phyloP scores from a whole-genome alignment of 2,888 invertebrate species.

The Conistra vaccinii region DNA sequence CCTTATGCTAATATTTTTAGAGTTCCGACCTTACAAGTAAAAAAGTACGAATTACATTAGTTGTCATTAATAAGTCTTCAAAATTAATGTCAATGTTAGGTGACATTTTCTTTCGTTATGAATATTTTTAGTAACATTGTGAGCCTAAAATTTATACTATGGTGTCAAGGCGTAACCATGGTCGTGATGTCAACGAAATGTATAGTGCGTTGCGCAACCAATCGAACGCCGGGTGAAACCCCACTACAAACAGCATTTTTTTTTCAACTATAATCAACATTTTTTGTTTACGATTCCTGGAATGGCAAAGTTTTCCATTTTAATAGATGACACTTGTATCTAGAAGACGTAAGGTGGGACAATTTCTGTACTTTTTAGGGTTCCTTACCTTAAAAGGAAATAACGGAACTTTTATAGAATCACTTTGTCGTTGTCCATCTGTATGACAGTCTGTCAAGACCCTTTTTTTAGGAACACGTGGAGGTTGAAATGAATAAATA shows the following conservation, averaged over 20 bases:
- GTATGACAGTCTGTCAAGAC: too few species aligned
- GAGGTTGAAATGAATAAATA: too few species aligned
- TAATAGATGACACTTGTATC: neutral
- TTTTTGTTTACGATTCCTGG: neutral
- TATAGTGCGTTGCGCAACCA: neutral
- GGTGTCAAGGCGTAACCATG: neutral
- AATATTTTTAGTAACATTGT: neutral
- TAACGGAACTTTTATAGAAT: too few species aligned
- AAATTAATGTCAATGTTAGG: neutral
- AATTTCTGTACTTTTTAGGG: too few species aligned
- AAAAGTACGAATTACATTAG: neutral
- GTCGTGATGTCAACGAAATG: neutral
- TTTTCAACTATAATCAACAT: neutral
- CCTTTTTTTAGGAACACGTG: too few species aligned
- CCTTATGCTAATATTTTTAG: too few species aligned
- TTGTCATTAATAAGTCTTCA: neutral
- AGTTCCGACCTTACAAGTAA: too few species aligned
- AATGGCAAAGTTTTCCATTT: neutral
- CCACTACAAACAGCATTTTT: too few species aligned
- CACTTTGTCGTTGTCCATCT: too few species aligned
- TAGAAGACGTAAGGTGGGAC: neutral
- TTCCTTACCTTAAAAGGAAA: too few species aligned
- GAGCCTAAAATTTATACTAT: neutral
- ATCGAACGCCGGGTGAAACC: neutral
- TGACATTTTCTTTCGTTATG: neutral